A percentile compares a stretch with the other conserved stretches of the same genome.
Conservation (phyloP, 2,888 invertebrate genomes). For the Pachydiplax longipennis region DNA sequence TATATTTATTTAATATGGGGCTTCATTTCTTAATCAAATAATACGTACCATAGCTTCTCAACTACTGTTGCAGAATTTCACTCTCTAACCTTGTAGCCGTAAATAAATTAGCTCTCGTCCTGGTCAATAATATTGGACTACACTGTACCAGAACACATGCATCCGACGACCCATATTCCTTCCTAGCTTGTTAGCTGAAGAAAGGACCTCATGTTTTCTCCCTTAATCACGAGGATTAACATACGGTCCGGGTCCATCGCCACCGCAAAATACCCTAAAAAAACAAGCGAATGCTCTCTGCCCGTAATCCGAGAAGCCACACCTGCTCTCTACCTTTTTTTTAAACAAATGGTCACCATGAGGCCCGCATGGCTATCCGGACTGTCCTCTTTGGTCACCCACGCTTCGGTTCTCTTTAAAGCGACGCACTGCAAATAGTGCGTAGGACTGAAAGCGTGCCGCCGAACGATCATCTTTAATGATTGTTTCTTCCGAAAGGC, state of each 20-base stretch:
- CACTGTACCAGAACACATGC: too few species aligned
- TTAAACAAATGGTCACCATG: neutral
- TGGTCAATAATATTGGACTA: too few species aligned
- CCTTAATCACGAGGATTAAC: neutral
- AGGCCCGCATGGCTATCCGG: neutral
- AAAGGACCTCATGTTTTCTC: neutral
- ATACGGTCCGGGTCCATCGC: neutral
- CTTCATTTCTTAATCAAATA: too few species aligned
- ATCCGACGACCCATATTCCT: too few species aligned
- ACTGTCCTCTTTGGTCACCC: neutral
- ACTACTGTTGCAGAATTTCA: too few species aligned
- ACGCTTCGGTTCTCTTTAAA: neutral
- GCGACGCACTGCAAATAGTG: neutral
- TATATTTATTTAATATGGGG: too few species aligned
- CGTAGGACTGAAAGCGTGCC: neutral
- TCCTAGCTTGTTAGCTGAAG: neutral
- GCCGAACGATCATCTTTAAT: neutral
- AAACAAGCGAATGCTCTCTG: neutral
- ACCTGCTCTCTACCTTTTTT: neutral
- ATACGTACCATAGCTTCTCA: too few species aligned
- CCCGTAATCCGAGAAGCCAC: conserved; percentile 1
- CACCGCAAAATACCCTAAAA: neutral
- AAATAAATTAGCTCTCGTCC: too few species aligned
- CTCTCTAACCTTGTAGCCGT: too few species aligned
- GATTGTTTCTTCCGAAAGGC: neutral